Evolutionary conservation across 1,140 invertebrate genomes (phyloP).

Genomic region (Caenorhabditis tropicalis): DNA sequence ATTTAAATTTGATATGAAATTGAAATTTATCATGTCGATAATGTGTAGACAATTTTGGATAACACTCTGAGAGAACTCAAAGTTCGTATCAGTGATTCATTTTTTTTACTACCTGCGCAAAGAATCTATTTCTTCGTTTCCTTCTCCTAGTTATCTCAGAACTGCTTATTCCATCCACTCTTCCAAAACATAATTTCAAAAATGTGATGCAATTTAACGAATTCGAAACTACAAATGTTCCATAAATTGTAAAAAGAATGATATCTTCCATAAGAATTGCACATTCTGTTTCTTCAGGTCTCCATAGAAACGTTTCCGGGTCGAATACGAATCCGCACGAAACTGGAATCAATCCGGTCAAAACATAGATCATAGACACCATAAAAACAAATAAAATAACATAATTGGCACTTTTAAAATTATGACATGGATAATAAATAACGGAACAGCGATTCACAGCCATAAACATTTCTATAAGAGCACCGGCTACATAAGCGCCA

Average conservation of each 20-base stretch:
- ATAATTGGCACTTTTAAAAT: not conserved
- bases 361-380: not conserved
- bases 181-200: not conserved
- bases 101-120: not conserved
- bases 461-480: not conserved
- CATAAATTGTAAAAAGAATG: not conserved
- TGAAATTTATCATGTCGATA: constrained; percentile 10
- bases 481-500: not conserved
- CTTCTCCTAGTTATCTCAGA: not conserved
- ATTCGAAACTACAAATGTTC: not conserved
- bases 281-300: not conserved
- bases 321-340: constrained; percentile 1
- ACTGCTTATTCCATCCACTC: not conserved
- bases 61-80: not conserved
- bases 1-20: not conserved
- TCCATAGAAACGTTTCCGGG: not conserved
- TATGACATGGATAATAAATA: not conserved
- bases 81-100: too few relatives aligned
- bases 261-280: not conserved
- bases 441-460: not conserved
- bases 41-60: constrained; percentile 1
- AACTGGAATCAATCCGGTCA: not conserved
- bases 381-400: not conserved
- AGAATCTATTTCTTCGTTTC: not conserved
- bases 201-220: not conserved